A percentile compares a stretch with the other conserved stretches of the same genome.
phyloP scores from a whole-genome alignment of 2,797 vertebrate genomes.

The Cynopterus sphinx region DNA sequence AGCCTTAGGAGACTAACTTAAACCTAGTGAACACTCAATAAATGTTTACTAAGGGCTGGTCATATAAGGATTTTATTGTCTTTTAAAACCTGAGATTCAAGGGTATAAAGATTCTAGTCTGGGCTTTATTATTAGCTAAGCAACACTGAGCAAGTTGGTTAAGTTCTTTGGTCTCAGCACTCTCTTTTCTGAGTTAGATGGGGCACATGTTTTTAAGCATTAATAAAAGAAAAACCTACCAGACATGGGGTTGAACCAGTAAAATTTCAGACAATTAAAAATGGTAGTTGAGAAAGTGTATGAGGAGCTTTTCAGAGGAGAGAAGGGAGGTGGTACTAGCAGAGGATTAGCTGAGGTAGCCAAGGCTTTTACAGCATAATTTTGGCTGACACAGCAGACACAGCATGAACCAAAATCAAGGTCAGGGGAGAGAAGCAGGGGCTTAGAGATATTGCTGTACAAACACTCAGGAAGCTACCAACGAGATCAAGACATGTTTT shows the following conservation, averaged over 20 bases:
- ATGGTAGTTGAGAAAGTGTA: conserved; percentile 42
- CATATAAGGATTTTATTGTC: background rate
- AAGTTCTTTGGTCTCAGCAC: background rate
- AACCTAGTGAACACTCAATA: background rate
- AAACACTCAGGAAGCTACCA: background rate
- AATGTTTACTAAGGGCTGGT: background rate
- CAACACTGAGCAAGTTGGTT: background rate
- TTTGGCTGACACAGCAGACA: conserved; percentile 71
- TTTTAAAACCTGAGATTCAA: background rate
- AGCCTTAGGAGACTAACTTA: background rate
- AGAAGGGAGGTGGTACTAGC: background rate
- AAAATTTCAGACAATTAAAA: conserved; percentile 70
- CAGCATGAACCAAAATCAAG: conserved; percentile 67
- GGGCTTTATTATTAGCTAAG: background rate
- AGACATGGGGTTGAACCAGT: background rate
- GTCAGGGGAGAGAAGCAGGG: conserved; percentile 68
- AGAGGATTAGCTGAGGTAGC: conserved; percentile 42
- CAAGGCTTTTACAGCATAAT: conserved; percentile 63
- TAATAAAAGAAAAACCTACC: background rate
- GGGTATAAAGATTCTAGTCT: background rate
- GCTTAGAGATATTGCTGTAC: conserved; percentile 42
- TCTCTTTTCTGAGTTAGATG: background rate
- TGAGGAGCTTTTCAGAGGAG: conserved; percentile 44
- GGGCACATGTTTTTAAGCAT: conserved; percentile 36
- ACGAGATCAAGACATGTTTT: conserved; percentile 73